Base-by-base conservation (phyloP, 1,140 invertebrate genomes). In the Heterodera schachtii region DNA sequence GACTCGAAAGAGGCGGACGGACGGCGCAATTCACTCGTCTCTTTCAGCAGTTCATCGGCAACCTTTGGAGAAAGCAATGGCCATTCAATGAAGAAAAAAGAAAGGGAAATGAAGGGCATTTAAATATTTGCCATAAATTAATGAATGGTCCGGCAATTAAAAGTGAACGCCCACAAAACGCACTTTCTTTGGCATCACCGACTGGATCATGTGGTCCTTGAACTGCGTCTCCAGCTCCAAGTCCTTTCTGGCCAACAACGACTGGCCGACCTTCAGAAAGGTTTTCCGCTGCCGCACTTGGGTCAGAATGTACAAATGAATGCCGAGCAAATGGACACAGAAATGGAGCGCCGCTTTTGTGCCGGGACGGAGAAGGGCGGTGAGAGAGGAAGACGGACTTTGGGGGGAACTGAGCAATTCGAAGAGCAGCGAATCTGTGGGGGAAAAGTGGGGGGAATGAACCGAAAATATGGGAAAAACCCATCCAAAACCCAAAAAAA, bases 181-280 rank as follows among this genome's bases (percentile, higher is more conserved):
- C n/a, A 86, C 87, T 79, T 89, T 89, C 81, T 89, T 90, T 47
- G 96, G 95, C 95, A 97, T 98, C 46, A 98, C 94, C 4, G 95
- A 97, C 89, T 95, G 94, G 87, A 98, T 97, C 95, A 97, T 97
- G 90, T 96, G 95, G 88, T 97, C 95, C 90, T 97, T 97, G 6
- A 97, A 91, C 71, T 95, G 94, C 84, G 96, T 97, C 89, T 98
- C 96, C 91, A 95, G 93, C 90, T 96, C 94, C 49, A 98, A 90
- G 86, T 97, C 95, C 71, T 94, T 92, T 43, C 95, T 91, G 1
- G 96, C 95, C 77, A 96, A 90, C 19, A 95, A 90, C 81, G 95
- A 96, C 89, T 97, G 95, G 0, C 95, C 95, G 71, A 98, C 95
- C 92, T 97, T 97, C 93, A 97, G 95, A 91, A 98, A 98, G 7